Conservation (phyloP, 2,888 invertebrate genomes). For the Neoscelio sp. region DNA sequence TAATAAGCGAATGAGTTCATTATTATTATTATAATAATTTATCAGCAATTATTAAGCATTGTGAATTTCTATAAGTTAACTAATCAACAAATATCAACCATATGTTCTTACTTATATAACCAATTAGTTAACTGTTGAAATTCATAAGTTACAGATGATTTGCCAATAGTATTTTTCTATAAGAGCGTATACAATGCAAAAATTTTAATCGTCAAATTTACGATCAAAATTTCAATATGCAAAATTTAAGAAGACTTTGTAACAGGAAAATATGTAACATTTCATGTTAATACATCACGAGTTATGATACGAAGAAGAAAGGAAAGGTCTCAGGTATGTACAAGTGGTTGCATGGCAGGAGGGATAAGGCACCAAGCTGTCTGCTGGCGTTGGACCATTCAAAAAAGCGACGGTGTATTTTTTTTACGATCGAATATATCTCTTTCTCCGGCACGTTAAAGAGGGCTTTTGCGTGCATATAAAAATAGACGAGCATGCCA, state of each 20-base stretch:
- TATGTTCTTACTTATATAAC: no score
- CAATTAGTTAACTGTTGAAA: no score
- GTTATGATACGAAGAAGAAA: constrained; percentile 53
- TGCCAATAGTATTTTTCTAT: no score
- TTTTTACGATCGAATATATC: constrained; percentile 62
- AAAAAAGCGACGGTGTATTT: constrained; percentile 62
- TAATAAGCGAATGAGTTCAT: no score
- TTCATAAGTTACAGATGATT: no score
- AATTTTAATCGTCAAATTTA: no score
- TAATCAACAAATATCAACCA: no score
- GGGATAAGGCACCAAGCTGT: constrained; percentile 80
- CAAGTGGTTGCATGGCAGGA: constrained; percentile 75
- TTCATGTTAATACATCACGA: constrained; percentile 46
- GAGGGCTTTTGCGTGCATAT: constrained; percentile 61
- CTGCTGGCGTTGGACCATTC: constrained; percentile 72
- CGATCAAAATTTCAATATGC: no score
- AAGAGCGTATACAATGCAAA: constrained; percentile 4
- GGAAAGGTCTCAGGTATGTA: constrained; percentile 56
- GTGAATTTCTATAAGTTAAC: no score
- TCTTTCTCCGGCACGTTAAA: constrained; percentile 65
- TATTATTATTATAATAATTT: no score
- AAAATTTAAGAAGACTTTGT: constrained; percentile 15
- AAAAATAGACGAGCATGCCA: constrained; percentile 77
- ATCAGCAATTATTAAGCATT: no score
- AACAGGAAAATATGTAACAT: constrained; percentile 34